phyloP scores from a whole-genome alignment of 2,888 invertebrate genomes.

The Sminthurides aquaticus region DNA sequence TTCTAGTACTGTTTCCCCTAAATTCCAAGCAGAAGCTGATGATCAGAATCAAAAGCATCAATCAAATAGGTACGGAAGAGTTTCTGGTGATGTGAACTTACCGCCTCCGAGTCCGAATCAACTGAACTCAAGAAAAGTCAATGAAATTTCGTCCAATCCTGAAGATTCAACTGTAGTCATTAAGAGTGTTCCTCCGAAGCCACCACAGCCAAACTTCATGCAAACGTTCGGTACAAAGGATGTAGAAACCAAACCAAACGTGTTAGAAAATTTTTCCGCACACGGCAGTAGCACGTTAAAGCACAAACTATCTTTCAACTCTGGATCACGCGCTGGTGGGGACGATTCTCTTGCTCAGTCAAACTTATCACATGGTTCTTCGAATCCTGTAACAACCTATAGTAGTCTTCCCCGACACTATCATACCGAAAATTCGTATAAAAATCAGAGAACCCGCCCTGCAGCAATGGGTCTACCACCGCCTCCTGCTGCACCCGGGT shows the following conservation, averaged over 20 bases:
- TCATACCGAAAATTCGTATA: conserved; percentile 37
- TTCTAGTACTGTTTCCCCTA: background rate
- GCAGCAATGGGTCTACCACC: conserved; percentile 14
- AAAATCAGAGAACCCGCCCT: conserved; percentile 30
- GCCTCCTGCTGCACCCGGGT: conserved; percentile 29
- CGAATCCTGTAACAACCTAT: conserved; percentile 25
- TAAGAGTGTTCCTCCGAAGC: conserved; percentile 30
- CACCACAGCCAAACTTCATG: conserved; percentile 32
- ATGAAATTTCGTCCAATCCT: background rate
- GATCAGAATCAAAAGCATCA: background rate
- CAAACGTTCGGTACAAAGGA: conserved; percentile 5
- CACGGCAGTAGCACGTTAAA: conserved; percentile 25
- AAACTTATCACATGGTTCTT: background rate
- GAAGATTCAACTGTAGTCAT: too few species aligned
- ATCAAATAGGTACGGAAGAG: background rate
- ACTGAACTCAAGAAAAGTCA: conserved; percentile 15
- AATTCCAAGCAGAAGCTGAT: background rate
- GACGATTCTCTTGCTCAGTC: background rate
- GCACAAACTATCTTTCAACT: conserved; percentile 38
- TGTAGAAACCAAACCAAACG: conserved; percentile 10
- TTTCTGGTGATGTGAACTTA: background rate
- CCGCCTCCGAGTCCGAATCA: conserved; percentile 39
- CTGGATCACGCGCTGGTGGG: conserved; percentile 4
- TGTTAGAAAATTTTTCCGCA: conserved; percentile 9
- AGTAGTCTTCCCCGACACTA: conserved; percentile 40